Percentiles rank a stretch among this genome's conserved stretches.
phyloP scores from a whole-genome alignment of 2,888 invertebrate genomes.

The Piscicola geometra region DNA sequence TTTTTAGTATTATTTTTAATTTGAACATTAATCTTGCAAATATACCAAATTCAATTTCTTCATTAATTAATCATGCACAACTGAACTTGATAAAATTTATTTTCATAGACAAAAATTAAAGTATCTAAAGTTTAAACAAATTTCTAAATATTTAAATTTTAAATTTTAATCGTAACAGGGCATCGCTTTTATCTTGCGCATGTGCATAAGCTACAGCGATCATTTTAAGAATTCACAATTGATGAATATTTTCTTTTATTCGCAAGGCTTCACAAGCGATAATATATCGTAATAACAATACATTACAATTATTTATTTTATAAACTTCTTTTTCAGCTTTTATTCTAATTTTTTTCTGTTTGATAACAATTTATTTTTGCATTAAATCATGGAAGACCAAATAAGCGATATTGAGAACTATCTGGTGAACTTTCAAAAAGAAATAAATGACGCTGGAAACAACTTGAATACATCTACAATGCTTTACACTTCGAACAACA shows the following conservation, averaged over 20 bases:
- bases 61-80: too few relatives aligned
- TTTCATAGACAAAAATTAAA: too few relatives aligned
- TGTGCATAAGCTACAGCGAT: conserved; percentile 11
- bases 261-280: conserved; percentile 3
- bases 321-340: not conserved
- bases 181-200: conserved; percentile 4
- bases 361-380: not conserved
- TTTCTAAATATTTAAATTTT: too few relatives aligned
- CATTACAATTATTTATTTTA: not conserved
- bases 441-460: conserved; percentile 59
- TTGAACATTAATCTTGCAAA: not conserved
- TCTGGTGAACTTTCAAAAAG: conserved; percentile 75
- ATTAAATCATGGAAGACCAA: conserved; percentile 22
- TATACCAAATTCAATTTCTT: not conserved
- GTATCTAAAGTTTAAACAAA: too few relatives aligned
- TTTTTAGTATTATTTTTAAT: not conserved
- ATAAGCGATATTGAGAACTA: conserved; percentile 70
- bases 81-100: too few relatives aligned
- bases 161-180: too few relatives aligned
- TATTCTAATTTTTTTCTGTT: not conserved
- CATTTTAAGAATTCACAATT: not conserved
- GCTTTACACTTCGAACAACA: conserved; percentile 26
- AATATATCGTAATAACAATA: not conserved
- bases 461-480: conserved; percentile 22
- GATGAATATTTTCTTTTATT: conserved; percentile 3